Evolutionary conservation across 2,888 invertebrate genomes (phyloP).

Genomic region (Pocota personata): DNA sequence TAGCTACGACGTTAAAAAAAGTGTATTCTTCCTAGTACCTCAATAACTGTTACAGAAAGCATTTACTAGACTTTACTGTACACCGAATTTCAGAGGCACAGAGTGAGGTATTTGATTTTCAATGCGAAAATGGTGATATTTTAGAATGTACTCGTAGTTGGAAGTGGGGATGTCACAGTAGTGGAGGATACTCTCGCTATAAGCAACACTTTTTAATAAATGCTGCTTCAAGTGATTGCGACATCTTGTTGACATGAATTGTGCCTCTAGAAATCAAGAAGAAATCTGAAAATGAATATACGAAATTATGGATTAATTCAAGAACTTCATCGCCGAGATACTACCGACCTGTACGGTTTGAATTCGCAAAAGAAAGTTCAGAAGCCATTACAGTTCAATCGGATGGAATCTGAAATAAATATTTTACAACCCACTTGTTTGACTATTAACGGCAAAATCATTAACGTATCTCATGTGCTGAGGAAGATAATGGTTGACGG

Average conservation of each 20-base stretch:
- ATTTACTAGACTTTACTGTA: not conserved
- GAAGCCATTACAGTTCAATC: too few species aligned
- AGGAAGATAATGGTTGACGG: constrained; percentile 29
- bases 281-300: constrained; percentile 4
- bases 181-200: constrained; percentile 22
- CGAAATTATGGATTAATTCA: constrained; percentile 13
- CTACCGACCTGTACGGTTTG: constrained; percentile 13
- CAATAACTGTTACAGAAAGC: not conserved
- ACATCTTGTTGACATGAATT: constrained; percentile 2
- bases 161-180: constrained; percentile 15
- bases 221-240: constrained; percentile 1
- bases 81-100: too few species aligned
- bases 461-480: too few species aligned
- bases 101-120: too few species aligned
- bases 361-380: constrained; percentile 31
- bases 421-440: too few species aligned
- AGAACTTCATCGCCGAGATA: constrained; percentile 16
- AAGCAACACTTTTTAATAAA: too few species aligned
- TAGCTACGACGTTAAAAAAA: not conserved
- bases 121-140: too few species aligned
- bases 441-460: too few species aligned
- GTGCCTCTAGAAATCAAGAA: constrained; percentile 21
- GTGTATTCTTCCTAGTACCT: constrained; percentile 2
- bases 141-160: not conserved
- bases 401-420: too few species aligned